Evolutionary conservation across 1,140 invertebrate genomes (phyloP), one percentile per base, ranked within the genome.

Genomic region (Drosophila nasuta): DNA sequence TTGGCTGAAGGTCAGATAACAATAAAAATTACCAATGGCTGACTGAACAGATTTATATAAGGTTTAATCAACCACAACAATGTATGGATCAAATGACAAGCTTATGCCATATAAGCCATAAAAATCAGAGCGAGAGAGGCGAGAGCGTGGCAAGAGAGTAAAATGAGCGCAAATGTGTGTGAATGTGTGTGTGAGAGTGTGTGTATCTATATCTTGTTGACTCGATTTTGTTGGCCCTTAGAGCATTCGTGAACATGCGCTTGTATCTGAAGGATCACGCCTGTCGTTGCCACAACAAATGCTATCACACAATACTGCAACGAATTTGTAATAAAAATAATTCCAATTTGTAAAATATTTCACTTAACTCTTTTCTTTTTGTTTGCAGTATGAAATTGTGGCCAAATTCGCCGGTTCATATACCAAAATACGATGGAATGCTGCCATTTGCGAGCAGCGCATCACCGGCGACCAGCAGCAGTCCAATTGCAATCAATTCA

Each of bases 361-460:
- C 0, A 33, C 0, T 60, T 28, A 63, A 68, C 41, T 0, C 1
- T 10, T 4, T 8, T 8, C 20, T 0, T 48, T n/a, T 15, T 43
- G 1, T 48, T 75, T 79, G 2, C 57, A 92, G 91, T 77, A 92
- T 92, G 91, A 92, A 92, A 79, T 72, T 92, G 56, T 92, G 91
- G 91, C 90, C 92, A 5, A 92, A 91, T 79, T 93, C 92, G 65
- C 92, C 92, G 30, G 90, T 92, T 43, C 92, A 92, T 62, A 92
- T 93, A 77, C 92, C 92, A 66, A 92, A 92, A 82, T 92, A 92
- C 63, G 90, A 92, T 85, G 90, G 90, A 20, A 83, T 92, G 76
- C 68, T 93, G 64, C 90, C 90, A 52, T 92, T 81, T 73, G 59
- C 89, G 13, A 78, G 88, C 66, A 79, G 72, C 60, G 91, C 89